phyloP scores from a whole-genome alignment of 2,113 vertebrate genomes.

The Mormyrus iriodes region DNA sequence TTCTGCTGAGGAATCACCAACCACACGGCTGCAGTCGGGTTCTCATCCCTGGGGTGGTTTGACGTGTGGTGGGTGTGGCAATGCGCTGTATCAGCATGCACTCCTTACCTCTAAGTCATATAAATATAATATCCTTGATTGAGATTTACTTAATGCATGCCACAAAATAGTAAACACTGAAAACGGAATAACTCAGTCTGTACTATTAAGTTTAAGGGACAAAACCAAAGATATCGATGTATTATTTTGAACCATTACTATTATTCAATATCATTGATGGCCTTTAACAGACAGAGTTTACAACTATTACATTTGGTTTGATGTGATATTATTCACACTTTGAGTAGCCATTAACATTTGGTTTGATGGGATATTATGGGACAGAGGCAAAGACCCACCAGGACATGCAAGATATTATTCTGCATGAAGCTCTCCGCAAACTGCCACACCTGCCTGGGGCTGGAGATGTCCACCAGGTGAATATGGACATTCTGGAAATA shows the following conservation, averaged over 20 bases:
- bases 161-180: not conserved
- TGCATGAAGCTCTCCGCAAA: slow-evolving; percentile 68
- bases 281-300: not conserved
- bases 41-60: too few species aligned
- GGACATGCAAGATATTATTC: slow-evolving; percentile 61
- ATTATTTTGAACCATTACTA: too few species aligned
- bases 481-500: slow-evolving; percentile 66
- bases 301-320: not conserved
- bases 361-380: not conserved
- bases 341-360: not conserved
- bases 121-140: not conserved
- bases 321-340: not conserved
- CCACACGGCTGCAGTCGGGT: too few species aligned
- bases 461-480: slow-evolving; percentile 72
- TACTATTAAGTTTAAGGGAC: too few species aligned
- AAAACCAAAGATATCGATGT: too few species aligned
- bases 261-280: too few species aligned
- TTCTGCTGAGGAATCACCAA: too few species aligned
- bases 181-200: not conserved
- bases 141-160: not conserved
- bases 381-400: slow-evolving; percentile 54
- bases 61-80: too few species aligned
- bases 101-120: too few species aligned
- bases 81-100: too few species aligned
- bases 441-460: slow-evolving; percentile 67